phyloP scores from a whole-genome alignment of 2,888 invertebrate species.

The Eilema griseolum region DNA sequence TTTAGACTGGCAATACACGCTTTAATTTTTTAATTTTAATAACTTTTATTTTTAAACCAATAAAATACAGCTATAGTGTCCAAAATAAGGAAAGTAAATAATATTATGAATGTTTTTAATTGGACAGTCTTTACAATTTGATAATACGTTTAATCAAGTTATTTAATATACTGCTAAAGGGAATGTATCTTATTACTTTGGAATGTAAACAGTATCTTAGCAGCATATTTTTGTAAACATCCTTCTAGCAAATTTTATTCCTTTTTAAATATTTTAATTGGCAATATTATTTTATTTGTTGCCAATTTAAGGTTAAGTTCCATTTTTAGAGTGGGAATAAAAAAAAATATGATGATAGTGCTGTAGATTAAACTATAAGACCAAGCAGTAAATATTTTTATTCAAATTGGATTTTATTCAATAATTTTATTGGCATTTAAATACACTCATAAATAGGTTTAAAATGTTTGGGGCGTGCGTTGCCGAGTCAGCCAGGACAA shows the following conservation, averaged over 20 bases:
- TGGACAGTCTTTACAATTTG: slow-evolving; percentile 38
- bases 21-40: slow-evolving; percentile 31
- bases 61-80: slow-evolving; percentile 11
- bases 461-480: slow-evolving; percentile 50
- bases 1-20: slow-evolving; percentile 49
- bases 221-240: background rate
- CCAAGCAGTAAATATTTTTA: slow-evolving; percentile 44
- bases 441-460: slow-evolving; percentile 47
- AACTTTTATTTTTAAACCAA: slow-evolving; percentile 27
- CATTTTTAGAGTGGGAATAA: slow-evolving; percentile 1
- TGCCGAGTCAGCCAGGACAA: slow-evolving; percentile 53
- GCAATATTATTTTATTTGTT: slow-evolving; percentile 12
- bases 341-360: slow-evolving; percentile 21
- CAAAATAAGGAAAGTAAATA: slow-evolving; percentile 22
- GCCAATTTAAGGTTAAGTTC: slow-evolving; percentile 16
- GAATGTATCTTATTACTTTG: slow-evolving; percentile 39
- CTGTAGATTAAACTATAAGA: slow-evolving; percentile 33
- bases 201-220: slow-evolving; percentile 33
- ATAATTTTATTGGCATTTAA: slow-evolving; percentile 41
- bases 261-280: slow-evolving; percentile 13
- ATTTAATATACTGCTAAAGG: slow-evolving; percentile 22
- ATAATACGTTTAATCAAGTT: slow-evolving; percentile 14
- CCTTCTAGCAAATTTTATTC: background rate
- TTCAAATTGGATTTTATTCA: slow-evolving; percentile 36
- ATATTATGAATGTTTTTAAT: slow-evolving; percentile 15